Evolutionary conservation across 2,888 invertebrate species (phyloP).

Genomic region (Dryobota labecula): DNA sequence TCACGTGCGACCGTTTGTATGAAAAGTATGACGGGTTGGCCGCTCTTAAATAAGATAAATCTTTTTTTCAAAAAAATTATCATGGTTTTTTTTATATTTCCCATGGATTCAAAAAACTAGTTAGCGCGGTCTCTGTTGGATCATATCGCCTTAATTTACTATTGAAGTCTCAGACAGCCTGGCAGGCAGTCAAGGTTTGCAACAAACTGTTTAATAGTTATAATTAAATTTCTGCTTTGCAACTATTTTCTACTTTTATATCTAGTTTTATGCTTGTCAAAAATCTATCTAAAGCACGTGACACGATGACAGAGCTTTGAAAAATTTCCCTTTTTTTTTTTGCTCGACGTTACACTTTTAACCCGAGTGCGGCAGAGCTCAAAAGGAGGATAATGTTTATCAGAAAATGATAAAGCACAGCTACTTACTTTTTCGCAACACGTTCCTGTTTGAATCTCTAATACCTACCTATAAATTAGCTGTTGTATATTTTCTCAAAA

Average conservation of each 20-base stretch:
- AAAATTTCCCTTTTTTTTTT: not conserved
- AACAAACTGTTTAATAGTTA: not conserved
- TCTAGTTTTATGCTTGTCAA: constrained; percentile 7
- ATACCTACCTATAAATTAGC: too few relatives aligned
- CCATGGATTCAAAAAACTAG: too few relatives aligned
- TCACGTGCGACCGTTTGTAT: too few relatives aligned
- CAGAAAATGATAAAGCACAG: not conserved
- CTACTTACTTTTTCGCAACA: too few relatives aligned
- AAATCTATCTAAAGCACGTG: not conserved
- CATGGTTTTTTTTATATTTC: too few relatives aligned
- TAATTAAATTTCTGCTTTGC: not conserved
- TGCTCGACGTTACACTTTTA: not conserved
- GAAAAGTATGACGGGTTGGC: too few relatives aligned
- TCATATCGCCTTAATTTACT: too few relatives aligned
- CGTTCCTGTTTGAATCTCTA: too few relatives aligned
- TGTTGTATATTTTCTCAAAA: too few relatives aligned
- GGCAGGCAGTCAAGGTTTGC: not conserved
- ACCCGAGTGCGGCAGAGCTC: not conserved
- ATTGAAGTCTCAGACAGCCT: constrained; percentile 1
- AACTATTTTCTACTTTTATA: not conserved
- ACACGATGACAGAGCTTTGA: constrained; percentile 1
- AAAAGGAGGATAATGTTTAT: not conserved
- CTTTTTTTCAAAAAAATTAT: too few relatives aligned
- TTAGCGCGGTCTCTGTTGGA: too few relatives aligned
- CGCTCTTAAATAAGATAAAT: too few relatives aligned